Evolutionary conservation across 2,888 invertebrate genomes (phyloP), one percentile per base, ranked within the genome.

Genomic region (Idaea biselata): DNA sequence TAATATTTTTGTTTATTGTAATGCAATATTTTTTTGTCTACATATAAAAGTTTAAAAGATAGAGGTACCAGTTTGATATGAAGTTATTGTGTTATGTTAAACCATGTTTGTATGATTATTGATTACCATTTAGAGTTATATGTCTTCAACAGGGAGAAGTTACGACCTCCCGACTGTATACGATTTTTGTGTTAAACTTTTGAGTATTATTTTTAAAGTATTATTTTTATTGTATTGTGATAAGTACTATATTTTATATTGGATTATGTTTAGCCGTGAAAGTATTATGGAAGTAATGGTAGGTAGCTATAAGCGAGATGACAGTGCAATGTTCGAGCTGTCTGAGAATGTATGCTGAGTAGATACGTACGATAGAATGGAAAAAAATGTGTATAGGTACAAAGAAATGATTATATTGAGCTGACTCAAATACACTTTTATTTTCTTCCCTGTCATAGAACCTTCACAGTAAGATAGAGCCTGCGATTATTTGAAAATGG

Each of bases 331-430:
- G 25, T 25, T 83, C 81, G 83, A 76, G 75, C 78, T 77, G 82
- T 84, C 78, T 77, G 82, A 84, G 84, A 81, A 81, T 88, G 89
- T 88, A 80, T 78, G 87, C 86, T 88, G 86, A 82, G 88, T 91
- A 90, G 90, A 83, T 77, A 79, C 69, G 75, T 83, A 82, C 79
- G 86, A 84, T 89, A 90, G 89, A 78, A 81, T 32, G 82, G 85
- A 68, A 18, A 44, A 84, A 16, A 44, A 84, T 81, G 79, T 88
- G 89, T 88, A 83, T 89, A 89, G 86, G 90, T 90, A 91, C 91
- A 91, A 91, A 91, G 89, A 88, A 89, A 88, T 74, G 88, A 91
- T 88, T 91, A 91, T 89, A 91, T 85, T 88, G 87, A 83, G 89
- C 89, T 89, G 86, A 88, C 84, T 82, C 58, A 80, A 79, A 70